Conservation (phyloP, 2,888 invertebrate species). For the Ectropis crepuscularia region DNA sequence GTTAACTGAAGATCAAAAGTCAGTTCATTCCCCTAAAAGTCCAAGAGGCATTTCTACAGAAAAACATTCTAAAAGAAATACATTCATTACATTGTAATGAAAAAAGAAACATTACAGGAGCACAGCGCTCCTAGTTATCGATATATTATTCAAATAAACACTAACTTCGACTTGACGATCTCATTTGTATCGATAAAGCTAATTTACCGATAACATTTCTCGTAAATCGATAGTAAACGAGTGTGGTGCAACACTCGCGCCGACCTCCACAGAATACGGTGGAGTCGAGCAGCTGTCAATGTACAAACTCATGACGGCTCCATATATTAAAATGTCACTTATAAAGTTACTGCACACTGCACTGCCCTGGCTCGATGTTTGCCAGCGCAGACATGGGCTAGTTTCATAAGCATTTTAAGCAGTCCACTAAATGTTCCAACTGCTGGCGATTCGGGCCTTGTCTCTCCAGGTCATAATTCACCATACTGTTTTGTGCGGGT, state of each 20-base stretch:
- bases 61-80: too few species aligned
- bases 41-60: too few species aligned
- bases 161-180: neutral
- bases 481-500: too few species aligned
- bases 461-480: too few species aligned
- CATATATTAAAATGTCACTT: conserved; percentile 23
- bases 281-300: neutral
- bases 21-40: too few species aligned
- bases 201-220: conserved; percentile 1
- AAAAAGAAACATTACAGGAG: too few species aligned
- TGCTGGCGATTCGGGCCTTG: too few species aligned
- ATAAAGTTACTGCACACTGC: neutral
- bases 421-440: too few species aligned
- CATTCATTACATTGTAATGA: too few species aligned
- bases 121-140: neutral
- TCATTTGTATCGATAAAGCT: conserved; percentile 8
- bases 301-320: neutral
- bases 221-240: conserved; percentile 8
- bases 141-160: conserved; percentile 4
- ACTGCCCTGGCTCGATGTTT: neutral
- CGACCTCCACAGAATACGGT: conserved; percentile 2
- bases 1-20: too few species aligned
- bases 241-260: neutral
- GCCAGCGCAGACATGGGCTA: neutral
- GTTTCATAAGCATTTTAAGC: too few species aligned